A percentile compares a stretch with the other conserved stretches of the same genome.
Evolutionary conservation across 1,140 invertebrate species (phyloP).

Genomic region (Microplitis mediator): DNA sequence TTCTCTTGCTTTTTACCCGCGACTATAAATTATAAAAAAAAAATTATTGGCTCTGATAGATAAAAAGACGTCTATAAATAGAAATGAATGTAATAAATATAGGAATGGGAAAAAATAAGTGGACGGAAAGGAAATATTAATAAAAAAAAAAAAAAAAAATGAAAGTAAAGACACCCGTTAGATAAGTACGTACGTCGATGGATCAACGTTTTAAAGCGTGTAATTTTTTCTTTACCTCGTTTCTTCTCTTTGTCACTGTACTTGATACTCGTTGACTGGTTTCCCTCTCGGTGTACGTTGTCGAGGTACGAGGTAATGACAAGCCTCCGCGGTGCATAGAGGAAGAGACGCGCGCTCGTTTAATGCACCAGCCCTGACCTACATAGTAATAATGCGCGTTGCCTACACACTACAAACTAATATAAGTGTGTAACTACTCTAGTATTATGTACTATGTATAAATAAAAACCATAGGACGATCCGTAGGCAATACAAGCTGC

Average conservation of each 20-base stretch:
- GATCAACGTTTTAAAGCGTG: background rate
- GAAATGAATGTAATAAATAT: background rate
- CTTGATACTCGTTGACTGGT: background rate
- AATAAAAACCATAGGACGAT: no score
- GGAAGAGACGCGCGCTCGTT: conserved; percentile 42
- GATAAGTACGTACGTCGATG: conserved; percentile 13
- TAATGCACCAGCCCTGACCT: conserved; percentile 63
- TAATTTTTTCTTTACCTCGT: background rate
- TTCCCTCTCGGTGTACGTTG: conserved; percentile 3
- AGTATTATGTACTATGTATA: background rate
- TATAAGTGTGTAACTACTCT: background rate
- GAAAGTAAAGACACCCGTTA: conserved; percentile 42
- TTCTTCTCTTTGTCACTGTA: background rate
- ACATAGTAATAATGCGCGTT: conserved; percentile 60
- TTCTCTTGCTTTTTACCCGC: background rate
- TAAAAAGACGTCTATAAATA: background rate
- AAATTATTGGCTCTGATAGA: no score
- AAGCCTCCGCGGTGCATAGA: conserved; percentile 25
- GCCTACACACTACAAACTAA: conserved; percentile 50
- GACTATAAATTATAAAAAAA: background rate
- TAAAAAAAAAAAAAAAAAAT: background rate
- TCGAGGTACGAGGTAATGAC: conserved; percentile 13
- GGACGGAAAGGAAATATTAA: no score
- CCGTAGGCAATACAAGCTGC: no score
- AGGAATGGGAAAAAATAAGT: no score